phyloP scores from a whole-genome alignment of 2,113 vertebrate genomes.

The Guaruba guarouba region DNA sequence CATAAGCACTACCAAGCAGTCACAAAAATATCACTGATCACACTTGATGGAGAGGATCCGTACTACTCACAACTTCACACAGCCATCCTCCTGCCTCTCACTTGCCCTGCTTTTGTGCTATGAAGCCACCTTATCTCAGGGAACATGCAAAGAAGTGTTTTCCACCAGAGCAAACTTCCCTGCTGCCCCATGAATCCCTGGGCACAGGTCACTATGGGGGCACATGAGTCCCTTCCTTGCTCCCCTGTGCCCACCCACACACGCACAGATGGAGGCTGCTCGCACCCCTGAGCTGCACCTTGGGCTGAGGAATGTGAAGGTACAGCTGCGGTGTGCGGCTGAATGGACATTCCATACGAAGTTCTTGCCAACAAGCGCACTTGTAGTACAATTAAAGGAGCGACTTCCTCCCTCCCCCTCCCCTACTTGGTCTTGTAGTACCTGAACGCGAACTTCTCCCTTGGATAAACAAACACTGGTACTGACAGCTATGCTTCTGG shows the following conservation, averaged over 20 bases:
- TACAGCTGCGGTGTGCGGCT: neutral
- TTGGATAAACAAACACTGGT: neutral
- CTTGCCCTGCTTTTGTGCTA: constrained; percentile 16
- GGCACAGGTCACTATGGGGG: neutral
- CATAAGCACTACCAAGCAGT: neutral
- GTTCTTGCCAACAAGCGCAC: neutral
- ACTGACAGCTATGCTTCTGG: neutral
- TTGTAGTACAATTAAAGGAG: constrained; percentile 29
- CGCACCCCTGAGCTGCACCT: constrained; percentile 4
- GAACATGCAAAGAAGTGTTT: neutral
- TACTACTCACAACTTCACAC: constrained; percentile 10
- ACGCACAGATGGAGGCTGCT: neutral
- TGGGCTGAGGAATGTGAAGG: neutral
- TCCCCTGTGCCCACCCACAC: neutral
- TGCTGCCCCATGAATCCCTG: neutral
- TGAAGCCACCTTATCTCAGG: neutral
- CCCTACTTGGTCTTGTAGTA: neutral
- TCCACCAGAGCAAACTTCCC: neutral
- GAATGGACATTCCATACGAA: neutral
- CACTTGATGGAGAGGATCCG: constrained; percentile 9
- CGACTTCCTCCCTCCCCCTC: neutral
- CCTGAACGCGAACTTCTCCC: neutral
- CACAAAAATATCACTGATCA: constrained; percentile 5
- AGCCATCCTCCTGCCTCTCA: neutral
- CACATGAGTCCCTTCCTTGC: accelerated